These are phyloP conservation scores for Bungarus multicinctus DNA, from an alignment of 2,113 vertebrate species.

Conservation along the genomic window DNA sequence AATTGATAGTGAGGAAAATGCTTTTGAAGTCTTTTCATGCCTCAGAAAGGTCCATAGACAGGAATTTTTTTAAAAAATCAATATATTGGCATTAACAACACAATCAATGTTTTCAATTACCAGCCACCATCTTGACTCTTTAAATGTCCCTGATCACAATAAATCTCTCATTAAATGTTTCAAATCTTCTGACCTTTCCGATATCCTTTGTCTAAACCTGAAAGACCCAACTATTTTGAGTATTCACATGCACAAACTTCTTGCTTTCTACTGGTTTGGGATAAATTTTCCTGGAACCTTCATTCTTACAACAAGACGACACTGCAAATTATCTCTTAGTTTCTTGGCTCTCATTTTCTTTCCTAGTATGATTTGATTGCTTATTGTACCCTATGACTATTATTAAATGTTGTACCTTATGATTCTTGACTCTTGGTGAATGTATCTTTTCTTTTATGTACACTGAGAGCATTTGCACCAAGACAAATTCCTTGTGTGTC, in stretches of 20 bases:
- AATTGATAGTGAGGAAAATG: background rate
- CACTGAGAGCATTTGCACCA: no score
- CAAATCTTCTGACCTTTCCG: background rate
- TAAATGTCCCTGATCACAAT: background rate
- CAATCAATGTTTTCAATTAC: background rate
- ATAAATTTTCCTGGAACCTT: background rate
- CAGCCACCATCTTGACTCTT: background rate
- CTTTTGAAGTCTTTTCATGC: background rate
- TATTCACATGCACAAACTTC: background rate
- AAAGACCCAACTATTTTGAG: background rate
- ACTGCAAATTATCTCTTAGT: background rate
- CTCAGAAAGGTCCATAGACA: background rate
- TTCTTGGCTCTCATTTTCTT: background rate
- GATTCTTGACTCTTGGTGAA: no score
- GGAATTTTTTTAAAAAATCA: background rate
- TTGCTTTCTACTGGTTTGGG: background rate
- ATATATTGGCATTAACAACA: background rate
- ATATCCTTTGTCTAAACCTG: background rate
- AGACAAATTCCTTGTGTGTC: no score
- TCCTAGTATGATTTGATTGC: no score
- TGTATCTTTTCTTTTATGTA: no score
- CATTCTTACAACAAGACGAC: background rate
- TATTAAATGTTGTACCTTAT: no score
- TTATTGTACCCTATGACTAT: no score
- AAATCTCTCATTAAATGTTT: background rate